Percentiles rank a stretch among this genome's conserved stretches.
Conservation (phyloP, 2,888 invertebrate species). For the Cataglyphis livida region DNA sequence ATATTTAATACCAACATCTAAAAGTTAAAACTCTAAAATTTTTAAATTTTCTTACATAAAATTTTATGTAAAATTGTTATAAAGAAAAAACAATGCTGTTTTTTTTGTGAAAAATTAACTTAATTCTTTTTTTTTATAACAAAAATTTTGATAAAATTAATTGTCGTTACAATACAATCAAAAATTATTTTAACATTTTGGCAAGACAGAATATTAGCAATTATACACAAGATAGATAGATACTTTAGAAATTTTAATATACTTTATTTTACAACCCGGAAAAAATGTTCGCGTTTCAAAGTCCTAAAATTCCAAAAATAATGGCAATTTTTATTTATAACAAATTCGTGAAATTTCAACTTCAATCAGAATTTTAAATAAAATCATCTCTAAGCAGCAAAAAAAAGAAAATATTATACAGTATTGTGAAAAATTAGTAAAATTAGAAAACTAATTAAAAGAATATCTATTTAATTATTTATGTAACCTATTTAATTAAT, state of each 20-base stretch:
- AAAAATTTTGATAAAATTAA: not conserved
- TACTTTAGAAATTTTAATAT: constrained; percentile 1
- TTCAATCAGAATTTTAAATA: constrained; percentile 7
- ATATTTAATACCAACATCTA: not conserved
- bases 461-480: constrained; percentile 24
- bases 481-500: constrained; percentile 7
- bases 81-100: not conserved
- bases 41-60: not conserved
- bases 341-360: constrained; percentile 2
- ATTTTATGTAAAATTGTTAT: not conserved
- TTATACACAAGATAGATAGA: not conserved
- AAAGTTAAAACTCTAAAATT: not conserved
- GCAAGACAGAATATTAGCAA: not conserved
- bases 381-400: not conserved
- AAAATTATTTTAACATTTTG: constrained; percentile 6
- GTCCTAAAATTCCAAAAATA: not conserved
- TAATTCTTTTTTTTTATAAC: not conserved
- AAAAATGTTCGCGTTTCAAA: not conserved
- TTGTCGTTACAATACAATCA: not conserved
- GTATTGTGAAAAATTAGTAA: constrained; percentile 22
- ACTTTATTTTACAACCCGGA: not conserved
- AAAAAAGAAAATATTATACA: constrained; percentile 19
- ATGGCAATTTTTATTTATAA: not conserved
- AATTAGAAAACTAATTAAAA: constrained; percentile 46
- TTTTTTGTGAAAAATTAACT: not conserved